Percentiles rank a stretch among this genome's conserved stretches.
phyloP scores from a whole-genome alignment of 2,113 vertebrate species.

The Arenaria interpres region DNA sequence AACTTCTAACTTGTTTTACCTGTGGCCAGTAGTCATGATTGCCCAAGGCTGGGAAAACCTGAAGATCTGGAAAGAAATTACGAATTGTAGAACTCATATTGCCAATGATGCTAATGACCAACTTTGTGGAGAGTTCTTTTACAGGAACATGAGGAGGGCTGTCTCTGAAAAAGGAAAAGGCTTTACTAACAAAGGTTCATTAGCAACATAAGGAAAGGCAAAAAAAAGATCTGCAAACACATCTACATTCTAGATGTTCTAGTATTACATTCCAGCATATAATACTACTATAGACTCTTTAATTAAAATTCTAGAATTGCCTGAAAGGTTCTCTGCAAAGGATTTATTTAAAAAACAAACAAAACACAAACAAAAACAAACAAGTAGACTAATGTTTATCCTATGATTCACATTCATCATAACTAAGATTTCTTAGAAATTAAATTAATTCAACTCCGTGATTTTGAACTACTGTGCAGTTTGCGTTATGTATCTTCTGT shows the following conservation, averaged over 20 bases:
- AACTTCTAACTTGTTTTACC: constrained; percentile 73
- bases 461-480: background rate
- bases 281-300: background rate
- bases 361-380: background rate
- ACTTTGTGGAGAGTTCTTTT: constrained; percentile 85
- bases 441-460: background rate
- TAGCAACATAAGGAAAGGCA: background rate
- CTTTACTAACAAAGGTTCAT: background rate
- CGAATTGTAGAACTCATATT: constrained; percentile 89
- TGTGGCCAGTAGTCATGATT: constrained; percentile 99
- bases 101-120: constrained; percentile 86
- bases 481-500: background rate
- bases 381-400: background rate
- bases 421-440: background rate
- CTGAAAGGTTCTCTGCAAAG: background rate
- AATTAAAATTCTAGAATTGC: background rate
- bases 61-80: constrained; percentile 83
- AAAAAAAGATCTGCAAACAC: background rate
- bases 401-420: background rate
- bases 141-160: constrained; percentile 92
- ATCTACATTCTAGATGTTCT: background rate
- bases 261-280: background rate
- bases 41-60: constrained; percentile 90
- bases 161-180: constrained; percentile 78
- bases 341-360: background rate